Evolutionary conservation across 2,797 vertebrate genomes (phyloP).

Genomic region (Merluccius polli): DNA sequence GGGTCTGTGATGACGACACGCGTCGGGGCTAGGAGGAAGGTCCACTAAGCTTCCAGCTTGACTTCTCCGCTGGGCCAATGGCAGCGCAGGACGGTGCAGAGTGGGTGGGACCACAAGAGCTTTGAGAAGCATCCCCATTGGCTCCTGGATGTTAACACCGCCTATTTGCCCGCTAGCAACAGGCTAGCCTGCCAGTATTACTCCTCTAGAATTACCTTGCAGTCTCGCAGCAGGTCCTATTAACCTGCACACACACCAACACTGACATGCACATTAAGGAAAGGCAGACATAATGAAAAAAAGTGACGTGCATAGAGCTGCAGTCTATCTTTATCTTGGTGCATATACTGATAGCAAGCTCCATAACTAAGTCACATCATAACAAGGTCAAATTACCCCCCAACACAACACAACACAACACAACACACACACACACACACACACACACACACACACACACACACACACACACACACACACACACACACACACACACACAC

Average conservation of each 20-base stretch:
- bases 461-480: too few species aligned
- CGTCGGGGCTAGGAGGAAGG: neutral
- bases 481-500: neutral
- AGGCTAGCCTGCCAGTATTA: neutral
- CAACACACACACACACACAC: conserved; percentile 15
- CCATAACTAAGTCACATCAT: neutral
- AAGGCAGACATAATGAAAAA: neutral
- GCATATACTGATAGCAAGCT: neutral
- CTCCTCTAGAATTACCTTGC: neutral
- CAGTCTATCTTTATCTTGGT: neutral
- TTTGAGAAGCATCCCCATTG: conserved; percentile 17
- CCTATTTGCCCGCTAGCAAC: neutral
- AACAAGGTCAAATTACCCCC: neutral
- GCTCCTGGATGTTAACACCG: conserved; percentile 7
- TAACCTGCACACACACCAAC: neutral
- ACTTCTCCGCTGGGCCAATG: conserved; percentile 32
- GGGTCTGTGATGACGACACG: neutral
- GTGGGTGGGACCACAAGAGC: conserved; percentile 18
- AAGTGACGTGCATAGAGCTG: neutral
- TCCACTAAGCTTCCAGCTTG: neutral
- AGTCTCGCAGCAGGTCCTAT: neutral
- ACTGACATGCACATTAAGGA: neutral
- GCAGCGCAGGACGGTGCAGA: neutral
- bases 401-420: conserved; percentile 4
- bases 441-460: neutral